phyloP scores from a whole-genome alignment of 1,140 invertebrate genomes.

The Fopius arisanus region DNA sequence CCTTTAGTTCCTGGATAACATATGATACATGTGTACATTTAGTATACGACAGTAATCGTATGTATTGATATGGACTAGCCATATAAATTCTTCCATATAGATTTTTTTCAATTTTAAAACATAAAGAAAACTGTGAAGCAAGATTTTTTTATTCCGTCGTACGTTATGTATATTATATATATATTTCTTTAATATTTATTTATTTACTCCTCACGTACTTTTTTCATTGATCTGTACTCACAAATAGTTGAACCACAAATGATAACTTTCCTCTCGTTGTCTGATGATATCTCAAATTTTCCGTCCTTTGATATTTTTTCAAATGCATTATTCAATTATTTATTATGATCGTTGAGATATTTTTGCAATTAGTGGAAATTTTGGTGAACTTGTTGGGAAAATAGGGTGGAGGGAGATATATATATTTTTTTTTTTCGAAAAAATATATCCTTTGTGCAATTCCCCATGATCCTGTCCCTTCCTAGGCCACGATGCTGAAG shows the following conservation, averaged over 20 bases:
- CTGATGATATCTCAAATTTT: not conserved
- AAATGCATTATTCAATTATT: not conserved
- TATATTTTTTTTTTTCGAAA: conserved; percentile 38
- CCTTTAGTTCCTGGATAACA: no score
- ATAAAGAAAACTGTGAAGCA: conserved; percentile 15
- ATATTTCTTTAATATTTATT: not conserved
- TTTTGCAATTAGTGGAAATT: not conserved
- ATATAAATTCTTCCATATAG: conserved; percentile 34
- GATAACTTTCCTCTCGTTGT: not conserved
- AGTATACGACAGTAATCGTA: not conserved
- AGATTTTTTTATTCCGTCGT: not conserved
- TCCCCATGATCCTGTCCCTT: conserved; percentile 64
- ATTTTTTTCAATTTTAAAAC: conserved; percentile 11
- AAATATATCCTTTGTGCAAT: conserved; percentile 46
- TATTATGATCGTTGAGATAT: no score
- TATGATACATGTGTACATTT: not conserved
- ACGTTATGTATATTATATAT: no score
- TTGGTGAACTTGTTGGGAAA: not conserved
- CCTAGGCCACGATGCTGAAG: conserved; percentile 87
- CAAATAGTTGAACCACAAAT: not conserved
- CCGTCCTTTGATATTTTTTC: not conserved
- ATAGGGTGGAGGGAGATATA: not conserved
- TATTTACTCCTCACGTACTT: not conserved
- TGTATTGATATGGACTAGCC: conserved; percentile 29
- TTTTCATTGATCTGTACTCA: not conserved